A percentile compares a stretch with the other conserved stretches of the same genome.
Evolutionary conservation across 1,140 invertebrate genomes (phyloP).

Genomic region (Drosophila ohnishii): DNA sequence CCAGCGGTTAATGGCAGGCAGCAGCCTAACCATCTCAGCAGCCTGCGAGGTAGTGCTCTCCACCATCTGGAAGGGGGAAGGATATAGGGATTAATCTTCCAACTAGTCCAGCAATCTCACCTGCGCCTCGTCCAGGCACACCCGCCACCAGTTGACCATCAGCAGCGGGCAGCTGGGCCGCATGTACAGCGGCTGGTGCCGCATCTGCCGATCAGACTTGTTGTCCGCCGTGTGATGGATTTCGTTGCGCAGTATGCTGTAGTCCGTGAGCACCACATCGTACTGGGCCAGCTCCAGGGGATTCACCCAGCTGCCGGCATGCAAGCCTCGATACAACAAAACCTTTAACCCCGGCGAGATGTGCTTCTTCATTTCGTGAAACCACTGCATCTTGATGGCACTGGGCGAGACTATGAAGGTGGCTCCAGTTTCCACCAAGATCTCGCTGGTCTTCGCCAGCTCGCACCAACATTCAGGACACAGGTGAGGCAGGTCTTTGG

Average conservation of each 20-base stretch:
- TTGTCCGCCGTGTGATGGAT: conserved; percentile 83
- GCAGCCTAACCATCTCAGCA: conserved; percentile 85
- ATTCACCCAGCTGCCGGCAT: conserved; percentile 86
- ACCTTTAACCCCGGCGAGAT: conserved; percentile 83
- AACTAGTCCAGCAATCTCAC: not conserved
- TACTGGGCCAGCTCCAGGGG: conserved; percentile 87
- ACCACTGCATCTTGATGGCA: conserved; percentile 89
- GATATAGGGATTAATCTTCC: too few relatives aligned
- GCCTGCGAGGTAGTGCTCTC: conserved; percentile 84
- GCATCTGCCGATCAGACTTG: conserved; percentile 50
- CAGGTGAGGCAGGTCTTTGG: conserved; percentile 36
- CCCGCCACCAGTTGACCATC: conserved; percentile 90
- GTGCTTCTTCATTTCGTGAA: conserved; percentile 89
- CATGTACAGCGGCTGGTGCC: conserved; percentile 61
- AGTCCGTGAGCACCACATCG: conserved; percentile 91
- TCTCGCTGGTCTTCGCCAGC: not conserved
- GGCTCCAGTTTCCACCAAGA: conserved; percentile 84
- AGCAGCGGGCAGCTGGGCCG: conserved; percentile 86
- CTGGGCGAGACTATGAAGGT: conserved; percentile 91
- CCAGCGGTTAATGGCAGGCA: conserved; percentile 89
- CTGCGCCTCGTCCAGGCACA: conserved; percentile 93
- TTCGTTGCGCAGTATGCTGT: conserved; percentile 86
- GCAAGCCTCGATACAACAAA: conserved; percentile 85
- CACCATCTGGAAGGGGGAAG: conserved; percentile 85
- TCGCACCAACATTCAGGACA: conserved; percentile 76